A percentile compares a stretch with the other conserved stretches of the same genome.
Evolutionary conservation across 2,113 vertebrate species (phyloP).

Genomic region (Chunga burmeisteri): DNA sequence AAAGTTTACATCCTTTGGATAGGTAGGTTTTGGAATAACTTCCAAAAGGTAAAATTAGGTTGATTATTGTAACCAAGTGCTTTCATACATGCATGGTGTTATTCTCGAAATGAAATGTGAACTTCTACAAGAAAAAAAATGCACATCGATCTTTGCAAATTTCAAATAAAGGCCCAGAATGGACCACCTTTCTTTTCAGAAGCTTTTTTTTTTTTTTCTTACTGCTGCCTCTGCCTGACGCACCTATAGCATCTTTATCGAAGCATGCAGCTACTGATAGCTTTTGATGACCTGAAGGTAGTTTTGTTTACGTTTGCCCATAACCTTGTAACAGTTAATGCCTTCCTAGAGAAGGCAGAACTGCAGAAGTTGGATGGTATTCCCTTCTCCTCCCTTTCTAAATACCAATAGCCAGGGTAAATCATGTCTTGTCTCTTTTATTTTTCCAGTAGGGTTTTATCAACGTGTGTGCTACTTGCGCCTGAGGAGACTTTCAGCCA

Average conservation of each 20-base stretch:
- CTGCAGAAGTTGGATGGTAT: background rate
- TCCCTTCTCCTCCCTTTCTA: background rate
- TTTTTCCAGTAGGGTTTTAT: background rate
- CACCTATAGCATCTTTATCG: background rate
- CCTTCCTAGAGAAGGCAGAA: background rate
- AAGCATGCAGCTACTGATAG: background rate
- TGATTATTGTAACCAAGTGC: background rate
- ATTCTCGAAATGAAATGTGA: background rate
- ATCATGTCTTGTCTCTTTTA: background rate
- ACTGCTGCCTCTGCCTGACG: background rate
- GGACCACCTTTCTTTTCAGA: background rate
- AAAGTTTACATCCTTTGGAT: background rate
- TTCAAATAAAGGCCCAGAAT: background rate
- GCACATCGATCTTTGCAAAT: background rate
- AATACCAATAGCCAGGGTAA: background rate
- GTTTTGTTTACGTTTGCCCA: background rate
- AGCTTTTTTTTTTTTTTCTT: background rate
- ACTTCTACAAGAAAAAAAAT: background rate
- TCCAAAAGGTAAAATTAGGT: background rate
- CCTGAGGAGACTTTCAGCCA: background rate
- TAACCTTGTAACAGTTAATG: background rate
- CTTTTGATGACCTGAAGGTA: background rate
- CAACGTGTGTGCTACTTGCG: fast-evolving
- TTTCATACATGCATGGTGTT: background rate
- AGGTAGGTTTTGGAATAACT: background rate